Evolutionary conservation across 2,113 vertebrate genomes (phyloP), one percentile per base, ranked within the genome.

Genomic region (Corythaixoides concolor): DNA sequence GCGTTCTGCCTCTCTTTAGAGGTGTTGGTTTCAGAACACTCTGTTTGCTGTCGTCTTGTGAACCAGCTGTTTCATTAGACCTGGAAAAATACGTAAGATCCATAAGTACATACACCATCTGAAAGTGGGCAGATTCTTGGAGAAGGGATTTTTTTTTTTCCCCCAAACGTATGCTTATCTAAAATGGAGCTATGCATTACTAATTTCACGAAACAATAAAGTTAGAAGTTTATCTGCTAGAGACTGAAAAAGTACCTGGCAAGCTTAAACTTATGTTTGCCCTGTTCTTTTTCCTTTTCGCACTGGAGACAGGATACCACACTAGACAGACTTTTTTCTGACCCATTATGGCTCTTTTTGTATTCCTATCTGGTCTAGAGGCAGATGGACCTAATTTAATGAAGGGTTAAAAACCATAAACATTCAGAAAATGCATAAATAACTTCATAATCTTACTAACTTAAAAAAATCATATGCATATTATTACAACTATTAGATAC

Each of bases 1-100:
- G 97, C 41, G 96, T 15, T 91, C 95, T 97, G 75, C 96, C 85
- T 87, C 97, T 97, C 68, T 53, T 88, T 74, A 96, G 43, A 64
- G 35, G 80, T 13, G 69, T 2, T 92, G 94, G 94, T 96, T 96
- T 97, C 35, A 94, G 68, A 49, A 76, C 15, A 35, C 81, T 89
- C 37, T 10, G 41, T 37, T 92, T 92, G 63, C 39, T 35, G n/a
- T 53, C 88, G 79, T 97, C 90, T 86, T 91, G 95, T 14, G 96
- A 72, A 76, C 24, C n/a, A 47, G 33, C 22, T 83, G 86, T 88
- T 93, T 94, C 94, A 77, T 50, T 75, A 89, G 66, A 85, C 21
- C 98, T 98, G 66, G 41, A 97, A 94, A 96, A 97, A 43, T 12
- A 92, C 2, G 0, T 2, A 68, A 53, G 16, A 81, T 52, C 7